phyloP scores from a whole-genome alignment of 2,888 invertebrate genomes.

The Eulithis testata region DNA sequence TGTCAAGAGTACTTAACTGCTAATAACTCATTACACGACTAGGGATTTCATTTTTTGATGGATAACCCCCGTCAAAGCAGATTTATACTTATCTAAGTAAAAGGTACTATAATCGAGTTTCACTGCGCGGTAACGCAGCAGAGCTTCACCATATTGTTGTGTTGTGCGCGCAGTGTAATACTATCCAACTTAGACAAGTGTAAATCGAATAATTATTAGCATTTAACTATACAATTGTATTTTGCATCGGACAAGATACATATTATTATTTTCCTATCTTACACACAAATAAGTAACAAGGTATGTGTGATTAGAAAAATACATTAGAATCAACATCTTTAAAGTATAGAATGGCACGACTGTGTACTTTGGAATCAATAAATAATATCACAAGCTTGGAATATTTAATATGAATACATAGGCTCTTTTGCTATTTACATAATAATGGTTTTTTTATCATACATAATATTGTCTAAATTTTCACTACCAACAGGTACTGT shows the following conservation, averaged over 20 bases:
- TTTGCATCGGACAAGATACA: not conserved
- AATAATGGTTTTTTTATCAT: slow-evolving; percentile 39
- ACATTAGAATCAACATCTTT: slow-evolving; percentile 34
- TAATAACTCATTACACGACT: too few relatives aligned
- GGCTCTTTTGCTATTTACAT: slow-evolving; percentile 49
- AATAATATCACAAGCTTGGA: slow-evolving; percentile 47
- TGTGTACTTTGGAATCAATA: slow-evolving; percentile 39
- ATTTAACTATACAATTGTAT: not conserved
- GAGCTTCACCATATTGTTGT: too few relatives aligned
- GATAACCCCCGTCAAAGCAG: too few relatives aligned
- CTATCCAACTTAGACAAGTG: not conserved
- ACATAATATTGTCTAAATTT: slow-evolving; percentile 64
- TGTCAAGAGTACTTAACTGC: too few relatives aligned
- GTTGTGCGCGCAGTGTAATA: too few relatives aligned
- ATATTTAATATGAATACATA: slow-evolving; percentile 24
- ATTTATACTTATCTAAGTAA: too few relatives aligned
- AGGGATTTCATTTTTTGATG: too few relatives aligned
- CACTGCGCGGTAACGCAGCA: too few relatives aligned
- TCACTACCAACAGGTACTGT: slow-evolving; percentile 73
- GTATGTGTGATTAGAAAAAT: slow-evolving; percentile 36
- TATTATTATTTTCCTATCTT: slow-evolving; percentile 33
- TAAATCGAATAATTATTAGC: slow-evolving; percentile 6
- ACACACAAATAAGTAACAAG: slow-evolving; percentile 39
- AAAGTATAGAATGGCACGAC: slow-evolving; percentile 50
- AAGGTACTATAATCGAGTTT: too few relatives aligned